These are phyloP conservation scores for Sebastes reedi DNA, from an alignment of 2,797 vertebrate species.

Conservation along the genomic window DNA sequence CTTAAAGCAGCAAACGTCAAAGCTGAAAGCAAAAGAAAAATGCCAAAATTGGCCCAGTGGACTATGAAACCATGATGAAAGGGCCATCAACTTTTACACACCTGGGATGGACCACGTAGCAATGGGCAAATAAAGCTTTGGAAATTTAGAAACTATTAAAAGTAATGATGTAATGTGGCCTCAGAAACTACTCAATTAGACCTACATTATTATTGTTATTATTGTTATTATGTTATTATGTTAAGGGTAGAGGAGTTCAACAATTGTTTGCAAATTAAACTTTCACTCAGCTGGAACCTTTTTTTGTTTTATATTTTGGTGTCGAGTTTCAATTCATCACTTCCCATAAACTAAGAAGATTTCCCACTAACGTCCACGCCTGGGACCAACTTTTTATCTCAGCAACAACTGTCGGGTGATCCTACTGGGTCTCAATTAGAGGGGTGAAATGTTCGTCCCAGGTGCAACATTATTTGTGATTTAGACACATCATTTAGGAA, in stretches of 20 bases:
- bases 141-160: neutral
- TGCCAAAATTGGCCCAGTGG: neutral
- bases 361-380: conserved; percentile 34
- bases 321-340: conserved; percentile 23
- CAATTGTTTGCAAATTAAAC: neutral
- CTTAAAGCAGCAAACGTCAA: neutral
- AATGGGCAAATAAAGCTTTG: neutral
- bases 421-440: conserved; percentile 49
- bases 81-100: neutral
- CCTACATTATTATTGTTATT: neutral
- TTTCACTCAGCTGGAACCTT: conserved; percentile 4
- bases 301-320: conserved; percentile 18
- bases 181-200: neutral
- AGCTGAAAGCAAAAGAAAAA: neutral
- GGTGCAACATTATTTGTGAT: conserved; percentile 56
- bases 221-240: neutral
- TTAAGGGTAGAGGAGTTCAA: neutral
- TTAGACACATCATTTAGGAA: conserved; percentile 34
- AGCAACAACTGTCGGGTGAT: conserved; percentile 3
- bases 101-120: neutral
- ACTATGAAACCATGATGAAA: neutral
- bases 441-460: conserved; percentile 30
- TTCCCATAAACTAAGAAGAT: conserved; percentile 41
- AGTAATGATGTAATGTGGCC: neutral
- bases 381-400: conserved; percentile 39